Evolutionary conservation across 2,797 vertebrate species (phyloP).

Genomic region (Chaenodraco wilsoni): DNA sequence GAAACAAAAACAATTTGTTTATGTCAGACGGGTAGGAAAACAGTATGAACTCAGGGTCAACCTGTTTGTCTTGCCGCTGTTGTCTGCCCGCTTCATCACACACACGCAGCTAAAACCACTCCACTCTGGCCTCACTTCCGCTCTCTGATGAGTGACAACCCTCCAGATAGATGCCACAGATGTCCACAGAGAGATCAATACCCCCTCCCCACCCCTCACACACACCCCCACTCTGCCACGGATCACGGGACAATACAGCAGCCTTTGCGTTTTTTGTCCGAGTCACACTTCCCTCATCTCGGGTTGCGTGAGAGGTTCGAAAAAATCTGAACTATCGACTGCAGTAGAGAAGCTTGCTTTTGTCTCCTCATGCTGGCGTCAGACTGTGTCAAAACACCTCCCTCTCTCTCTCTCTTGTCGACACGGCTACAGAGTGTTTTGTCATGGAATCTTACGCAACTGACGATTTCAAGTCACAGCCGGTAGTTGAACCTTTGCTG

Average conservation of each 20-base stretch:
- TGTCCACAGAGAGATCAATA: constrained; percentile 69
- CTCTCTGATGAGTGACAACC: constrained; percentile 46
- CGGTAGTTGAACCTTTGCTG: constrained; percentile 35
- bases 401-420: constrained; percentile 18
- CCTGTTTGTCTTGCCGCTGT: constrained; percentile 59
- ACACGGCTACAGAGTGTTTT: constrained; percentile 31
- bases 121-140: constrained; percentile 53
- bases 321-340: constrained; percentile 55
- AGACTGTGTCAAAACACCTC: constrained; percentile 65
- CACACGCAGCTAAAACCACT: constrained; percentile 34
- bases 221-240: neutral
- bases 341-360: constrained; percentile 38
- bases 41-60: constrained; percentile 72
- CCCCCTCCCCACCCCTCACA: neutral
- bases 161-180: constrained; percentile 64
- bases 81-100: constrained; percentile 46
- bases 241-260: constrained; percentile 32
- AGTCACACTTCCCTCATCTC: constrained; percentile 58
- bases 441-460: constrained; percentile 54
- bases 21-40: constrained; percentile 29
- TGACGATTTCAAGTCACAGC: constrained; percentile 21
- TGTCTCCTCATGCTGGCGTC: constrained; percentile 51
- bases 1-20: constrained; percentile 47
- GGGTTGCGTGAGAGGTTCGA: constrained; percentile 56
- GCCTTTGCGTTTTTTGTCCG: neutral